Base-by-base conservation (phyloP, 2,797 vertebrate species). In the Melanotaenia parkinsoni region DNA sequence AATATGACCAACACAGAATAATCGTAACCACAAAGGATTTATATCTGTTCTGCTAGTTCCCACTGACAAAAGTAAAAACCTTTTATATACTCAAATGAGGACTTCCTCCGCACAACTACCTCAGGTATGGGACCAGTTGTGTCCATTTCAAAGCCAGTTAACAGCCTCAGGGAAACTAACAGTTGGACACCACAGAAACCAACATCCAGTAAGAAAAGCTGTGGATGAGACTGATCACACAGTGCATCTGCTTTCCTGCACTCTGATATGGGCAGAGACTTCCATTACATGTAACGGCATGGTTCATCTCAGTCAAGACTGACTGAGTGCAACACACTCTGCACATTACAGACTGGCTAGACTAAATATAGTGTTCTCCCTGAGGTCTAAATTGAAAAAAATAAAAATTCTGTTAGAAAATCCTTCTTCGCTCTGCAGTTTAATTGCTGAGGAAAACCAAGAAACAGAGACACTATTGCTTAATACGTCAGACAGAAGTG, bases 131-230 rank as follows among this genome's bases (percentile, higher is more conserved):
- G 89, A 90, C 86, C 85, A 91, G 89, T 82, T 88, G 89, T 92
- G 93, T 93, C 88, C 89, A 91, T 93, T 90, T 92, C 82, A 85
- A 88, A 90, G 89, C 78, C 79, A 88, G 91, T 93, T 88, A 91
- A 86, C 85, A 81, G 81, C 82, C 83, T 67, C 11, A 5, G 82
- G 87, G 83, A 91, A 89, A 89, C 67, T 84, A 83, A 91, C 79
- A 84, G 86, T 82, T 72, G 85, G 85, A 88, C 79, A 78, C 77
- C 77, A 64, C 72, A 79, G 71, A 86, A 80, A 65, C 80, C 80
- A 86, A 87, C 71, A 83, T 80, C 75, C 81, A 79, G 72, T 77
- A 87, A 81, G 72, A 71, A 62, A 76, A 85, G 80, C 76, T 58
- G 72, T 65, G 72, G 70, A 72, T 60, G 62, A 80, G 74, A 56